A percentile compares a stretch with the other conserved stretches of the same genome.
Conservation (phyloP, 1,140 invertebrate genomes). For the Papilio polyxenes region DNA sequence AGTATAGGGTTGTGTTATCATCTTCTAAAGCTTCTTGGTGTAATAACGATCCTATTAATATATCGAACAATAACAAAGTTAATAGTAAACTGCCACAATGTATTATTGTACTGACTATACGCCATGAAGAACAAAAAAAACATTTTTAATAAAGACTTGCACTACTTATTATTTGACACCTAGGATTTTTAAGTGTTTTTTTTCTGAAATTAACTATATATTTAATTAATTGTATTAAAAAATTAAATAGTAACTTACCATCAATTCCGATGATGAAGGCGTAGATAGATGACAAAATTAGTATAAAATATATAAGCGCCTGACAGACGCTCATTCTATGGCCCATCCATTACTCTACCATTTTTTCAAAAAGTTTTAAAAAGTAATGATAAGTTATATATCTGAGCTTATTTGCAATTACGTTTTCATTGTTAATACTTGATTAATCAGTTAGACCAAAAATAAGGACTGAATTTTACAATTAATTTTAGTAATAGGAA, state of each 20-base stretch:
- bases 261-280: constrained; percentile 67
- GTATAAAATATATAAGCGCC: constrained; percentile 64
- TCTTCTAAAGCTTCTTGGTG: constrained; percentile 84
- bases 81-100: neutral
- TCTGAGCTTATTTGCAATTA: neutral
- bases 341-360: constrained; percentile 69
- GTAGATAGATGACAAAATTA: constrained; percentile 52
- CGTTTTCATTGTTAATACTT: too few species aligned
- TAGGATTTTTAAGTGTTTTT: too few species aligned
- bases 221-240: neutral
- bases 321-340: constrained; percentile 71
- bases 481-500: neutral
- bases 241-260: constrained; percentile 53
- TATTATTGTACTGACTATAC: too few species aligned
- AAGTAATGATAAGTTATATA: neutral
- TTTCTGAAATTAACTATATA: too few species aligned
- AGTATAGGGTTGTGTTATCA: constrained; percentile 83
- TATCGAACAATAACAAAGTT: neutral
- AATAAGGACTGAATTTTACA: neutral
- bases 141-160: too few species aligned
- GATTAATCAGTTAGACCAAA: too few species aligned
- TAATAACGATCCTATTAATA: constrained; percentile 78
- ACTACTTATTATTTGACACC: too few species aligned
- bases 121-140: too few species aligned
- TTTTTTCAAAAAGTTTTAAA: constrained; percentile 49